Base-by-base conservation (phyloP, 1,140 invertebrate species). In the Drosophila simulans region DNA sequence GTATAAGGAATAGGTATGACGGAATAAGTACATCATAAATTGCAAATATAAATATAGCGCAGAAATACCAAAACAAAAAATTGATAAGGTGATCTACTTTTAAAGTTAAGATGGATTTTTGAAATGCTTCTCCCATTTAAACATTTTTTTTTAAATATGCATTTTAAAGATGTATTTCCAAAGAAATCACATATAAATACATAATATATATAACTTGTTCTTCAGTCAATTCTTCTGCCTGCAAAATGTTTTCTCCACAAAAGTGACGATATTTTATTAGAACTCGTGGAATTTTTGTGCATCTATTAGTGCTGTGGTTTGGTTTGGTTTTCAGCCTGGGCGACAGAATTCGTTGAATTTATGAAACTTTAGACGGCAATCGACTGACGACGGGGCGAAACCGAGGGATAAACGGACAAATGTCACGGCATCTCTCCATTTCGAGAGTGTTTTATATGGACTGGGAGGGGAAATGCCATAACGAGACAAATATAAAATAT, bases 261-360 rank as follows among this genome's bases (percentile, higher is more conserved):
- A 10, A 56, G 25, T 43, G 39, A 40, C 20, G 37, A 25, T 39
- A 40, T 56, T 79, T 77, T 77, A 79, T 77, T 68, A 81, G 73
- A 82, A 63, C 57, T 27, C 5, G 13, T 20, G 8, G 15, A 35
- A 43, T 64, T 35, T 62, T 20, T 60, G n/a, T 63, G 37, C 12
- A 22, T 45, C 25, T 17, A 56, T 62, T 35, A 35, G 20, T 22
- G 25, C 20, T 27, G 27, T 45, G 5, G 12, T 64, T 27, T 37
- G 7, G 31, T 10, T 27, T 31, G 31, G 31, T 31, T 31, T 31
- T 62, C 70, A 49, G 53, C 39, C 52, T 42, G 56, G 20, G 66
- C 81, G 62, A 82, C 79, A 70, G 20, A 85, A 85, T 85, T 85
- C 81, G 82, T 81, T 85, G 81, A 85, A 88, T 88, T 86, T 88